Percentiles rank a stretch among this genome's conserved stretches.
Conservation (phyloP, 2,113 vertebrate species). For the Dolichallabes microphthalmus region DNA sequence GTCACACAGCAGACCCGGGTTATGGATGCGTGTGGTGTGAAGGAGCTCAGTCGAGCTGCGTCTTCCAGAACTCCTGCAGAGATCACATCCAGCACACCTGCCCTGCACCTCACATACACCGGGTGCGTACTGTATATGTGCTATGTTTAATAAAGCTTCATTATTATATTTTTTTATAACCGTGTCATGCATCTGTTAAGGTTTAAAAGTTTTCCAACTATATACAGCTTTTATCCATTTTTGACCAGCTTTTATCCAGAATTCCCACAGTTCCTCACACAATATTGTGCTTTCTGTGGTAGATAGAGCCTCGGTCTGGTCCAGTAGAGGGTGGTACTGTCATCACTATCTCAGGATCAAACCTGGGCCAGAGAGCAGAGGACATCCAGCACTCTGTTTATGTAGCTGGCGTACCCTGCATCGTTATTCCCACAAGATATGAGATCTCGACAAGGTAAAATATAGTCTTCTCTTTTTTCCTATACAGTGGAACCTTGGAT, state of each 20-base stretch:
- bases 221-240: not conserved
- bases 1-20: slow-evolving; percentile 82
- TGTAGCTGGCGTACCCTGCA: slow-evolving; percentile 85
- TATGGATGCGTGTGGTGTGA: slow-evolving; percentile 93
- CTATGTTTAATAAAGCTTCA: not conserved
- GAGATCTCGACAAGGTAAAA: slow-evolving; percentile 89
- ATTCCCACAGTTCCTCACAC: not conserved
- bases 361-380: slow-evolving; percentile 89
- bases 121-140: slow-evolving; percentile 63
- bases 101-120: slow-evolving; percentile 88
- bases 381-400: slow-evolving; percentile 86
- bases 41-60: slow-evolving; percentile 75
- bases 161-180: not conserved
- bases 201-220: not conserved
- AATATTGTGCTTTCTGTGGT: slow-evolving; percentile 22
- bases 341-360: slow-evolving; percentile 91
- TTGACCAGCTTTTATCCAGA: not conserved
- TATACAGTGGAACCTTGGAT: too few relatives aligned
- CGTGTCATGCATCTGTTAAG: not conserved
- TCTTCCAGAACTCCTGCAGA: slow-evolving; percentile 80
- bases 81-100: slow-evolving; percentile 80
- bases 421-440: slow-evolving; percentile 82
- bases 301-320: slow-evolving; percentile 90
- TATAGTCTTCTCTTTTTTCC: not conserved
- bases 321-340: slow-evolving; percentile 89